phyloP scores from a whole-genome alignment of 2,113 vertebrate species.

The Ramphastos sulfuratus region DNA sequence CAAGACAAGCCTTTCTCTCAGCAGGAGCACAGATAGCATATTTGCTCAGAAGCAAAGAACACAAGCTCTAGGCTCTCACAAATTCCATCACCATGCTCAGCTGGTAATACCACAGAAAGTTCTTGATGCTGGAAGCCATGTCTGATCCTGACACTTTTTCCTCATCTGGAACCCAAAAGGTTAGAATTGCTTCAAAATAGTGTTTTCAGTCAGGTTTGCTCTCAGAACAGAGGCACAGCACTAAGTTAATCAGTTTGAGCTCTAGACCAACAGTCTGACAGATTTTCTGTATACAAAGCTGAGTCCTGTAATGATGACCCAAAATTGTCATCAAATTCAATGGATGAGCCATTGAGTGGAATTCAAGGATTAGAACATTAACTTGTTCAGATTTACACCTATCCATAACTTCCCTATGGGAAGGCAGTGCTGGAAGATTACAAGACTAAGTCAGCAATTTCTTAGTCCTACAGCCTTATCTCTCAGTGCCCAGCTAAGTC shows the following conservation, averaged over 20 bases:
- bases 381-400: constrained; percentile 11
- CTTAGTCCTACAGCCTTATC: constrained; percentile 14
- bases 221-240: not conserved
- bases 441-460: constrained; percentile 32
- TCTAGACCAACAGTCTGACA: not conserved
- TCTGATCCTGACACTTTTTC: not conserved
- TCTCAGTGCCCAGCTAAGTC: constrained; percentile 30
- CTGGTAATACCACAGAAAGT: not conserved
- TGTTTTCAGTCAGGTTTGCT: not conserved
- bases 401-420: constrained; percentile 21
- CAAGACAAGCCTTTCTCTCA: not conserved
- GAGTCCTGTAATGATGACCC: not conserved
- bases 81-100: not conserved
- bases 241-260: not conserved
- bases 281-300: not conserved
- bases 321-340: not conserved
- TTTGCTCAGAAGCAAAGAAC: not conserved
- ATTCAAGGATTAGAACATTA: constrained; percentile 14
- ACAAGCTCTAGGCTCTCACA: not conserved
- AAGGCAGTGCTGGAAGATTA: not conserved
- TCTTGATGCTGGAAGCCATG: not conserved
- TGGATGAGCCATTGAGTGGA: not conserved
- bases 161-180: not conserved
- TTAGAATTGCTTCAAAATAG: constrained; percentile 14
- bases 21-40: not conserved